Base-by-base conservation (phyloP, 2,888 invertebrate genomes). In the Seira ritae region DNA sequence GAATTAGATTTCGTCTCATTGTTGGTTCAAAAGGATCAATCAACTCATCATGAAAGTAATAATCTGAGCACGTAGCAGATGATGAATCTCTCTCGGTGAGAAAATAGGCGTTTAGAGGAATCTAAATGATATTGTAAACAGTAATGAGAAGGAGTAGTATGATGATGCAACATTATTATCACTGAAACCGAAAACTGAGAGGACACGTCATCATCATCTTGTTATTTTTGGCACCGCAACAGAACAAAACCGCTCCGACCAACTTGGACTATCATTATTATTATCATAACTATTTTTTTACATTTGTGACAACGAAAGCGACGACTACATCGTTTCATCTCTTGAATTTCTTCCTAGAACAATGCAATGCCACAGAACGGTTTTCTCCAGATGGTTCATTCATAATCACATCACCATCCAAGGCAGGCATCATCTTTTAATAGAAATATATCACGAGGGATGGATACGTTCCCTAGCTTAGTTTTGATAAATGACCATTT, bases 21-120 rank as follows among this genome's bases (percentile, higher is more conserved):
- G 65, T 10, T 55, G 75, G 66, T 77, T 84, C 86, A 86, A 69
- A 20, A 46, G 67, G 80, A 78, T 74, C 50, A 50, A 50, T 50
- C 50, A 50, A 31, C 31, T 31, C 31, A 31, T 31, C 31, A 31
- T 31, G 31, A 31, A 8, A 2, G 31, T 31, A 31, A 31, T 31
- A 31, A 2, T 31, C 8, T 31, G 8, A 4, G 8, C 50, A 50
- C 3, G 50, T n/a, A 15, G 50, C 3, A n/a, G 15, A 50, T 50
- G 50, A 50, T 12, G 12, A 50, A 50, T 50, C 12, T n/a, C 15
- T n/a, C 6, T 12, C 42, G 42, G 42, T 42, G 12, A 12, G 42
- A n/a, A 42, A 42, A 8, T 4, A 42, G 12, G 42, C 42, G 12
- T 50, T 3, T n/a, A 15, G 15, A n/a, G 50, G 50, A 3, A 50